Evolutionary conservation across 23 tunicate species (phyloP).

Genomic region (Corella eumyota): DNA sequence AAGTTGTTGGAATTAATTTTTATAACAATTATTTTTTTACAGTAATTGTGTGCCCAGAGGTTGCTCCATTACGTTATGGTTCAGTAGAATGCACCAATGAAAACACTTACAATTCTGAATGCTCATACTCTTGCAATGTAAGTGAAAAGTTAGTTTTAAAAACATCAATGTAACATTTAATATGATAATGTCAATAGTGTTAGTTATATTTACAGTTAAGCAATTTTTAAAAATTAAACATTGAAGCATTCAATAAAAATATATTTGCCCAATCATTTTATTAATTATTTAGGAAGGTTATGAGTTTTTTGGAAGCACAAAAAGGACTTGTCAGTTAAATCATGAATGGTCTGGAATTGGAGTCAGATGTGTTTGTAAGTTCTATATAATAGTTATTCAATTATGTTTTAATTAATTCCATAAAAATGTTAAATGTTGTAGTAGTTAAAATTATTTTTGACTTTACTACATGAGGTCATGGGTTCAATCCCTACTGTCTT

Average conservation of each 20-base stretch:
- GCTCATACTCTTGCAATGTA: constrained; percentile 41
- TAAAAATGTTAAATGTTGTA: too few relatives aligned
- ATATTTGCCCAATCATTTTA: neutral
- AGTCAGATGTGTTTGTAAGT: constrained; percentile 2
- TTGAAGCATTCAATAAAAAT: neutral
- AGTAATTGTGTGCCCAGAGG: neutral
- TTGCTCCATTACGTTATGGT: constrained; percentile 7
- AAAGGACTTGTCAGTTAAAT: neutral
- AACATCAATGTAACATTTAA: too few relatives aligned
- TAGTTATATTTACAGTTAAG: too few relatives aligned
- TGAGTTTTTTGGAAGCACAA: constrained; percentile 5
- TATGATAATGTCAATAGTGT: too few relatives aligned
- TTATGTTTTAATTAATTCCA: too few relatives aligned
- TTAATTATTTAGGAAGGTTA: constrained; percentile 3
- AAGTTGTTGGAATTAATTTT: too few relatives aligned
- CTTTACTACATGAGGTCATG: too few relatives aligned
- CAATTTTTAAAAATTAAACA: too few relatives aligned
- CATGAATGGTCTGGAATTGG: neutral
- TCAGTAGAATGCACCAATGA: constrained; percentile 20
- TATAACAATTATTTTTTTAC: neutral
- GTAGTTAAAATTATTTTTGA: too few relatives aligned
- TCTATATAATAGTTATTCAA: too few relatives aligned
- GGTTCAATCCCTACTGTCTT: too few relatives aligned
- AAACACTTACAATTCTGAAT: constrained; percentile 30
- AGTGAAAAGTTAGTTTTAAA: too few relatives aligned